Evolutionary conservation across 1,140 invertebrate genomes (phyloP), one percentile per base, ranked within the genome.

Genomic region (Drosophila equinoxialis): DNA sequence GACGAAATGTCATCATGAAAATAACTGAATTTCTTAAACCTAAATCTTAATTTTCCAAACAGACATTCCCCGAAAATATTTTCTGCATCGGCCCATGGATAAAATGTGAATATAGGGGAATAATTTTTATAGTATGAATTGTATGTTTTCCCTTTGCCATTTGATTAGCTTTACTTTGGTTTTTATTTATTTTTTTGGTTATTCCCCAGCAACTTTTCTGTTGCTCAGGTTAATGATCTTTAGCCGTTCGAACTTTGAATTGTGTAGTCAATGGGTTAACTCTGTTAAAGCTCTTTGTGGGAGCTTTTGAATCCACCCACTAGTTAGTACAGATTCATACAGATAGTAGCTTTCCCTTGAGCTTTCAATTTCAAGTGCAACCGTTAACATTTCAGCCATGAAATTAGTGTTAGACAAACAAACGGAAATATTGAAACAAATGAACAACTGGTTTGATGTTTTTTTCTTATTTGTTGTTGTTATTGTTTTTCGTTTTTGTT

Each of bases 321-420:
- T 20, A 76, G 73, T 70, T 30, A 55, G 4, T 26, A 51, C 17
- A 51, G 45, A 51, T 51, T 23, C 45, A 58, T 17, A 17, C 13
- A 39, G 37, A 39, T 39, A n/a, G 13, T 14, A 74, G 77, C 77
- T 79, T 79, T 67, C 13, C 17, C 3, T 8, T 11, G 14, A 78
- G 76, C 69, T 67, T 67, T 65, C 11, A 33, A 68, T 59, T 71
- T 82, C 79, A 81, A 81, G 79, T 82, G 80, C 74, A 81, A 65
- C 62, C 79, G 79, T 78, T 81, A 87, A 69, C 79, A 65, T 45
- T 57, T 41, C 35, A 87, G 73, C 83, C 83, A 83, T 87, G 83
- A 80, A 89, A 83, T 74, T 82, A 89, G 68, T 87, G 83, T 83
- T 86, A 87, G 61, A 42, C 77, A 87, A 87, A 81, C 78, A 85